Conservation (phyloP, 2,113 vertebrate genomes). For the Myrmecophaga tridactyla region DNA sequence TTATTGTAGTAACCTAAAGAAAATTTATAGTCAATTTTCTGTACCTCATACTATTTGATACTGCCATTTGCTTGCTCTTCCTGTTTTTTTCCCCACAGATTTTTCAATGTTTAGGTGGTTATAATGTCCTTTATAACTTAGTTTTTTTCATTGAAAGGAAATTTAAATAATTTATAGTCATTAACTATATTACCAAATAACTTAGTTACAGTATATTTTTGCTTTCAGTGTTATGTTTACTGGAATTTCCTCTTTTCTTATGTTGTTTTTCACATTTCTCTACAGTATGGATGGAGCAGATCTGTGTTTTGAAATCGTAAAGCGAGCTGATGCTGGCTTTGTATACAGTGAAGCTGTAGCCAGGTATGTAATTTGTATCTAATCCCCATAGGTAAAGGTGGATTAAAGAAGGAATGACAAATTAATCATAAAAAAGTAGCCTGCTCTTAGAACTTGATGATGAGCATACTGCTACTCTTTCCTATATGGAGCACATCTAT, state of each 20-base stretch:
- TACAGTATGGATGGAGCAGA: constrained; percentile 96
- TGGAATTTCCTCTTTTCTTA: constrained; percentile 53
- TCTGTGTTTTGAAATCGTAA: constrained; percentile 96
- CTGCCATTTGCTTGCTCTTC: neutral
- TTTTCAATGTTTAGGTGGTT: neutral
- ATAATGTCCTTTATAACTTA: constrained; percentile 38
- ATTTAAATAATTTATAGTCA: constrained; percentile 24
- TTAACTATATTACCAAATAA: constrained; percentile 34
- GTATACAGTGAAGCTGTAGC: constrained; percentile 98
- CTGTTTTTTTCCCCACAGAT: constrained; percentile 27
- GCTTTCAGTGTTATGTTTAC: constrained; percentile 35
- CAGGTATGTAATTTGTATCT: constrained; percentile 86
- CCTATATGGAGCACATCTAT: neutral
- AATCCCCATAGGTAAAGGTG: constrained; percentile 33
- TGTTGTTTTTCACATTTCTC: constrained; percentile 59
- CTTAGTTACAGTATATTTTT: neutral
- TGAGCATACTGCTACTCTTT: neutral
- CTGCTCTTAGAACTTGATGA: constrained; percentile 21
- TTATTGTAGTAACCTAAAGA: neutral
- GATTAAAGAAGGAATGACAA: constrained; percentile 44
- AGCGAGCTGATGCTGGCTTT: constrained; percentile 95
- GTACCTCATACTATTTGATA: neutral
- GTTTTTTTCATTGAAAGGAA: constrained; percentile 3
- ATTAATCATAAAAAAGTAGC: constrained; percentile 8
- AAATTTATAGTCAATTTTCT: constrained; percentile 1